A percentile compares a stretch with the other conserved stretches of the same genome.
These are phyloP conservation scores for Gymnodraco acuticeps DNA, from an alignment of 2,797 vertebrate species.

Conservation along the genomic window DNA sequence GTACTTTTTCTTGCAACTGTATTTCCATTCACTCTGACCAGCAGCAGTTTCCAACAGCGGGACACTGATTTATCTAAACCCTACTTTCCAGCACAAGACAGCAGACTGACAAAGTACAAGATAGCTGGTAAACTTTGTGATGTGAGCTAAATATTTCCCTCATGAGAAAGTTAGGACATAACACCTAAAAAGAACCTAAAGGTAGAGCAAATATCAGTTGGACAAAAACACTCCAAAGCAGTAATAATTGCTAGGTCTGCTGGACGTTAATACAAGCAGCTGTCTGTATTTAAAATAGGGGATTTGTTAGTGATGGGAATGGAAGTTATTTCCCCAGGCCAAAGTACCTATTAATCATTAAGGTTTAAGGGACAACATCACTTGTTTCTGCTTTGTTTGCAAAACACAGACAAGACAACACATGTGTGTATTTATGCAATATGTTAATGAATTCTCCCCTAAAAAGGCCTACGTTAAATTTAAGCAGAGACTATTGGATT, in stretches of 20 bases:
- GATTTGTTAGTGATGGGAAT: not conserved
- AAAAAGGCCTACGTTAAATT: not conserved
- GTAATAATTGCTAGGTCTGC: not conserved
- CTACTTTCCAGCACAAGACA: not conserved
- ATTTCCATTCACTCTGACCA: not conserved
- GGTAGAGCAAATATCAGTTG: not conserved
- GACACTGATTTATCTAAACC: not conserved
- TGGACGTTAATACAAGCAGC: not conserved
- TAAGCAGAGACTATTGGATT: not conserved
- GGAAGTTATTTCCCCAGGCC: not conserved
- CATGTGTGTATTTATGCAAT: not conserved
- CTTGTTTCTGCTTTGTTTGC: too few species aligned
- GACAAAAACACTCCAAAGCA: not conserved
- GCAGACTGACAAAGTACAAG: not conserved
- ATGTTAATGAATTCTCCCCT: not conserved
- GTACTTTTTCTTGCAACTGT: too few species aligned
- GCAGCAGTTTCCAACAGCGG: not conserved
- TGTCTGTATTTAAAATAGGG: not conserved
- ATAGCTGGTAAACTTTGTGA: not conserved
- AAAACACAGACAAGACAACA: too few species aligned
- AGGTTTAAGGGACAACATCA: not conserved
- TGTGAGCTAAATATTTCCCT: not conserved
- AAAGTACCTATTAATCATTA: not conserved
- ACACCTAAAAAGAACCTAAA: not conserved
- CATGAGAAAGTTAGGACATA: not conserved